These are phyloP conservation scores for Bryconaethiops microstoma DNA, from an alignment of 2,797 vertebrate genomes.

Conservation along the genomic window DNA sequence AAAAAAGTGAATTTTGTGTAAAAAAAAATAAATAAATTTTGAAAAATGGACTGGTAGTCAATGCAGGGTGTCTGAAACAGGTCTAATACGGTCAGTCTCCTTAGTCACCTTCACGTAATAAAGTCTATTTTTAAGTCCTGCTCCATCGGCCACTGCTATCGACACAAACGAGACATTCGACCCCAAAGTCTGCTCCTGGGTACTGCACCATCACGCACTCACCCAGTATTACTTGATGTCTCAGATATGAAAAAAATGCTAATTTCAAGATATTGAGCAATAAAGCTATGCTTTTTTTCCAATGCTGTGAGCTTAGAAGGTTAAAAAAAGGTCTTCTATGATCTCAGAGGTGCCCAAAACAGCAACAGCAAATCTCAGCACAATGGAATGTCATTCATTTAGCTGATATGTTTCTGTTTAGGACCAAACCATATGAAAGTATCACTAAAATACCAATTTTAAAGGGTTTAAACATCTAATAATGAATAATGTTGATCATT, in stretches of 20 bases:
- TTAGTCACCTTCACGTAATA: background rate
- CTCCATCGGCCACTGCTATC: background rate
- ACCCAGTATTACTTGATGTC: background rate
- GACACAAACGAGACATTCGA: background rate
- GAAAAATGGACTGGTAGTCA: background rate
- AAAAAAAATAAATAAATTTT: too few relatives aligned
- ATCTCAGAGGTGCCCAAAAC: background rate
- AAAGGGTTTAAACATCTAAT: background rate
- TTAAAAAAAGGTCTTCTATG: constrained; percentile 22
- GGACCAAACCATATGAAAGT: background rate
- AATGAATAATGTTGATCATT: background rate
- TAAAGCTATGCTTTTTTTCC: background rate
- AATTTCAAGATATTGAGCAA: constrained; percentile 22
- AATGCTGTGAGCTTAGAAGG: background rate
- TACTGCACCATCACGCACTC: constrained; percentile 1
- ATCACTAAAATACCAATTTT: background rate
- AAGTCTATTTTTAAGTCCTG: constrained; percentile 1
- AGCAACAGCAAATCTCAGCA: background rate
- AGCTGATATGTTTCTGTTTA: background rate
- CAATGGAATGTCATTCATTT: background rate
- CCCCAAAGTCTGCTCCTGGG: background rate
- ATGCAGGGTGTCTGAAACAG: background rate
- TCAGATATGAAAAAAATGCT: constrained; percentile 29
- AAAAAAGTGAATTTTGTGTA: background rate
- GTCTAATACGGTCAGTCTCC: background rate